Evolutionary conservation across 2,113 vertebrate species (phyloP).

Genomic region (Bufo gargarizans): DNA sequence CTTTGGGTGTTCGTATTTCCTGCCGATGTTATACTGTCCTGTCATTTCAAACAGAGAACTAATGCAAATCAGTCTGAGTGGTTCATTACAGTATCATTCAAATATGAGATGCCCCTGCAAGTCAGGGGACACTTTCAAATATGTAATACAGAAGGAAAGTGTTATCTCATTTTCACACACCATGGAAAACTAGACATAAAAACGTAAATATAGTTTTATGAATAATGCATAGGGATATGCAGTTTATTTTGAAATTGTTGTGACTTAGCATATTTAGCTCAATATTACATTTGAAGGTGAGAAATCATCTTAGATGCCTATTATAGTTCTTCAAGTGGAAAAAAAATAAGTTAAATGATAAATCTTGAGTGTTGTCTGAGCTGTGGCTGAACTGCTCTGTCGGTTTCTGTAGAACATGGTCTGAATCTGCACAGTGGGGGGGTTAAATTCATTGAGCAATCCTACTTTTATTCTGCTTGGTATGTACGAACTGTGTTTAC

Average conservation of each 20-base stretch:
- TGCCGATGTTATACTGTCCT: slow-evolving; percentile 42
- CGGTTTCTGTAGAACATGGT: slow-evolving; percentile 10
- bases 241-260: slow-evolving; percentile 51
- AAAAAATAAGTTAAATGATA: slow-evolving; percentile 50
- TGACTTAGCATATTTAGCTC: slow-evolving; percentile 54
- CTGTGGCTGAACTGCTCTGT: slow-evolving; percentile 16
- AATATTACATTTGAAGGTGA: slow-evolving; percentile 53
- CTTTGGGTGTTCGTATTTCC: slow-evolving; percentile 26
- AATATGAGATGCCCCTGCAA: slow-evolving; percentile 50
- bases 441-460: not conserved
- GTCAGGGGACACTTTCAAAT: slow-evolving; percentile 47
- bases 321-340: slow-evolving; percentile 49
- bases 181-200: slow-evolving; percentile 36
- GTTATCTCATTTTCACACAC: slow-evolving; percentile 55
- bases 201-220: slow-evolving; percentile 50
- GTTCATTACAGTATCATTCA: slow-evolving; percentile 54
- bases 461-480: not conserved
- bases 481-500: not conserved
- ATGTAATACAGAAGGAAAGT: slow-evolving; percentile 53
- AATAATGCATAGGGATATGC: slow-evolving; percentile 48
- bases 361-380: slow-evolving; percentile 40
- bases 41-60: slow-evolving; percentile 49
- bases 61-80: slow-evolving; percentile 52
- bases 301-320: slow-evolving; percentile 43
- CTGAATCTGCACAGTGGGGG: not conserved